Evolutionary conservation across 2,797 vertebrate genomes (phyloP).

Genomic region (Triplophysa yarkandensis): DNA sequence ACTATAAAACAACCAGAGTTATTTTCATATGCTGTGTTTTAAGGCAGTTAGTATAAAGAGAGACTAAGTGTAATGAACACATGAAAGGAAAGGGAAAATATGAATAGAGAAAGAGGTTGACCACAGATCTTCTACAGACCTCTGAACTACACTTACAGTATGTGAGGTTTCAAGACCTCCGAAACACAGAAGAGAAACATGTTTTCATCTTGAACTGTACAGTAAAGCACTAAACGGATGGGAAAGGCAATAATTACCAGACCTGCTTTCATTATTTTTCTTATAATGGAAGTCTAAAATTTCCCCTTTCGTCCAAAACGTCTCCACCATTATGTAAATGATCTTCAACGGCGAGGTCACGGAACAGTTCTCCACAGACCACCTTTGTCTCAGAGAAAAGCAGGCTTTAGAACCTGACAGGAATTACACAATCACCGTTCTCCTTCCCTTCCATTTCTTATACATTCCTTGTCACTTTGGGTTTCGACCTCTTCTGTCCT

Average conservation of each 20-base stretch:
- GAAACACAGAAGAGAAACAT: slow-evolving; percentile 27
- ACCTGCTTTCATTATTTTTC: slow-evolving; percentile 44
- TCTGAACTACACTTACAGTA: slow-evolving; percentile 20
- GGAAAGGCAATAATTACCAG: slow-evolving; percentile 36
- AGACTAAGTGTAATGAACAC: slow-evolving; percentile 48
- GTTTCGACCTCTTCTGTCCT: slow-evolving; percentile 26
- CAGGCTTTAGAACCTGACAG: neutral
- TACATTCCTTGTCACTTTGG: slow-evolving; percentile 33
- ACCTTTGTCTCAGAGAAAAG: slow-evolving; percentile 38
- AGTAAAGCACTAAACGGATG: slow-evolving; percentile 10
- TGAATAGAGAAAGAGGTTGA: slow-evolving; percentile 35
- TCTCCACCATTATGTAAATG: slow-evolving; percentile 45
- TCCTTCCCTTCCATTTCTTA: slow-evolving; percentile 14
- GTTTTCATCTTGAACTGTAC: slow-evolving; percentile 18
- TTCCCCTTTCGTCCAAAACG: slow-evolving; percentile 37
- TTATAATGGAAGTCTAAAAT: slow-evolving; percentile 48
- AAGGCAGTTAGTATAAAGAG: neutral
- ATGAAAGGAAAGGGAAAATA: slow-evolving; percentile 36
- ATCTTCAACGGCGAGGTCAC: slow-evolving; percentile 27
- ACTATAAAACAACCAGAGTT: no score
- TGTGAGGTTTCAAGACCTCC: slow-evolving; percentile 15
- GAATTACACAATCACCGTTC: slow-evolving; percentile 10
- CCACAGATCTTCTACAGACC: slow-evolving; percentile 39
- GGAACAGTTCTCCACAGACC: slow-evolving; percentile 36
- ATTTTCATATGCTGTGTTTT: neutral